Evolutionary conservation across 2,797 vertebrate species (phyloP).

Genomic region (Monodelphis domestica): DNA sequence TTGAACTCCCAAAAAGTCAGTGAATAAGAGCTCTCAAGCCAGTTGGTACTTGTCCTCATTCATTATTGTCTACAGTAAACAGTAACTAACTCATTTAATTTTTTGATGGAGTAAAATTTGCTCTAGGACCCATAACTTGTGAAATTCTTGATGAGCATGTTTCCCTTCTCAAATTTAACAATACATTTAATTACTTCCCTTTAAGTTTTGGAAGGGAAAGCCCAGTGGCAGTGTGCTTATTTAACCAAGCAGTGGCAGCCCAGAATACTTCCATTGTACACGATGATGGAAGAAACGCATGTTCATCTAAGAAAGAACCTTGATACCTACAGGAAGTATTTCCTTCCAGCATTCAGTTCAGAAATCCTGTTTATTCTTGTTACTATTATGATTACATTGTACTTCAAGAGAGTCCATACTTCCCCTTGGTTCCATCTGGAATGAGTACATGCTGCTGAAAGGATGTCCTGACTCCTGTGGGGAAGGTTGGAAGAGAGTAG

Average conservation of each 20-base stretch:
- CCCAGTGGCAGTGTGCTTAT: constrained; percentile 1
- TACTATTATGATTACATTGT: constrained; percentile 53
- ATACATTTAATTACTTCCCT: constrained; percentile 39
- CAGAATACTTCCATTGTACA: constrained; percentile 7
- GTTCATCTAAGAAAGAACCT: constrained; percentile 6
- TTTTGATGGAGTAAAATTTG: constrained; percentile 5
- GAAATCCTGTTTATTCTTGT: constrained; percentile 64
- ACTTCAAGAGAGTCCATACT: constrained; percentile 48
- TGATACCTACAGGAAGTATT: constrained; percentile 61
- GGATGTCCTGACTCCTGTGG: constrained; percentile 32
- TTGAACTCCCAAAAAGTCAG: neutral
- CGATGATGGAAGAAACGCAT: constrained; percentile 54
- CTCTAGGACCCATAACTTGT: constrained; percentile 6
- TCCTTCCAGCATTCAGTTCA: constrained; percentile 60
- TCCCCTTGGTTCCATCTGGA: constrained; percentile 62
- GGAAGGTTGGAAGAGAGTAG: neutral
- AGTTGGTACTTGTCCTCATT: neutral
- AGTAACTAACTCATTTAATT: constrained; percentile 11
- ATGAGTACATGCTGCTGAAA: constrained; percentile 45
- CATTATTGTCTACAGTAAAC: neutral
- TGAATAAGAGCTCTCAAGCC: neutral
- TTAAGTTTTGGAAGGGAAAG: neutral
- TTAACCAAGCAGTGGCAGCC: constrained; percentile 46
- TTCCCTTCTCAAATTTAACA: constrained; percentile 17
- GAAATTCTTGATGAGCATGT: neutral